Evolutionary conservation across 1,140 invertebrate species (phyloP), one percentile per base, ranked within the genome.

Genomic region (Adoxophyes honmai): DNA sequence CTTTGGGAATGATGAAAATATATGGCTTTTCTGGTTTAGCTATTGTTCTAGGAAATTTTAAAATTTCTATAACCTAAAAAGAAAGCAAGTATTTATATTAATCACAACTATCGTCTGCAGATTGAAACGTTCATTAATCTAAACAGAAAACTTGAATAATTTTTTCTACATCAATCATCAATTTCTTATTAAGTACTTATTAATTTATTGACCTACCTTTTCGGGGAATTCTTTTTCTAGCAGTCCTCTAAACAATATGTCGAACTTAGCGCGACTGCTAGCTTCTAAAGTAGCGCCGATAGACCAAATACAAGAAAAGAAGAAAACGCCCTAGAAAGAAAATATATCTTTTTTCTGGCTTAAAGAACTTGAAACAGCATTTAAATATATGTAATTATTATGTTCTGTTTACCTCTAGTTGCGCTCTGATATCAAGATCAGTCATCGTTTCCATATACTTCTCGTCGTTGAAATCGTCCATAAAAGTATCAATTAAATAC

Each of bases 221-320:
- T 89, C 78, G 1, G 94, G 94, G 78, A 95, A 95, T 69, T 93
- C 93, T 83, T 94, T 95, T 61, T 95, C 93, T 56, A 96, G 86
- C 7, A 97, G 82, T 0, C 92, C 95, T 35, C 94, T 91, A 63
- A 98, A 95, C 1, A 98, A 73, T 37, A 93, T 76, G 80, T 96
- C 96, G 75, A 98, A 98, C 62, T 93, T 94, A n/a, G 91, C 85
- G 35, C 96, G 90, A 36, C 95, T 93, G 5, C 91, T 86, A 18
- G 93, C 90, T 77, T 95, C 93, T n/a, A 96, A 78, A 1, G 94
- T 94, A 0, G 93, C 96, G 52, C 97, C 97, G 69, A 98, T 82
- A 0, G 96, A 95, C 98, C 98, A 99, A 56, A 97, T 96, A 15
- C 94, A 92, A 0, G 96, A 94, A 82, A 98, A 99, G 73, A 98